A percentile compares a stretch with the other conserved stretches of the same genome.
phyloP scores from a whole-genome alignment of 2,797 vertebrate species.

The Tokudaia muenninki region DNA sequence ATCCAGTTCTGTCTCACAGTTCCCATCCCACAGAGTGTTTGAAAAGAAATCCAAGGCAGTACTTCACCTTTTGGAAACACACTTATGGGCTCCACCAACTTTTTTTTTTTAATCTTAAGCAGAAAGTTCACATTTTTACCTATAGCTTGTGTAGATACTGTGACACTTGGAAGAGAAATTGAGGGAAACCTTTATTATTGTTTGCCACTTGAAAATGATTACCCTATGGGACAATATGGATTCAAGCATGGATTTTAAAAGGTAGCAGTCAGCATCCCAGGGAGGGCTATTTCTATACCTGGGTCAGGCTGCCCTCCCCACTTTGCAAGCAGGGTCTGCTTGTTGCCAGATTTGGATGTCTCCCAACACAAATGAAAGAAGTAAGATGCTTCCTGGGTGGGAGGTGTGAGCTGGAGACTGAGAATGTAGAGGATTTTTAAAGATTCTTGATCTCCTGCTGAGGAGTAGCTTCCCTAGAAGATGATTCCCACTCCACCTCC shows the following conservation, averaged over 20 bases:
- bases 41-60: not conserved
- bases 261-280: slow-evolving; percentile 10
- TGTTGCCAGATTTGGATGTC: slow-evolving; percentile 61
- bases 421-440: slow-evolving; percentile 70
- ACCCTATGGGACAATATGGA: not conserved
- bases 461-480: slow-evolving; percentile 32
- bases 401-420: not conserved
- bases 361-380: slow-evolving; percentile 65
- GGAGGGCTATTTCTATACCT: slow-evolving; percentile 53
- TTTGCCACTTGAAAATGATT: slow-evolving; percentile 77
- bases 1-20: not conserved
- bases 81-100: not conserved
- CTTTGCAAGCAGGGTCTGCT: slow-evolving; percentile 30
- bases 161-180: slow-evolving; percentile 71
- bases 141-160: not conserved
- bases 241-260: slow-evolving; percentile 39
- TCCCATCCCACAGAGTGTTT: not conserved
- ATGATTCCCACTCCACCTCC: not conserved
- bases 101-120: not conserved
- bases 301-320: slow-evolving; percentile 28
- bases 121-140: slow-evolving; percentile 28
- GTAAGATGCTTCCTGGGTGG: not conserved
- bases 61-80: not conserved
- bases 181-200: slow-evolving; percentile 76
- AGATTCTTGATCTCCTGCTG: not conserved